Base-by-base conservation (phyloP, 2,113 vertebrate species). In the Patagioenas fasciata region DNA sequence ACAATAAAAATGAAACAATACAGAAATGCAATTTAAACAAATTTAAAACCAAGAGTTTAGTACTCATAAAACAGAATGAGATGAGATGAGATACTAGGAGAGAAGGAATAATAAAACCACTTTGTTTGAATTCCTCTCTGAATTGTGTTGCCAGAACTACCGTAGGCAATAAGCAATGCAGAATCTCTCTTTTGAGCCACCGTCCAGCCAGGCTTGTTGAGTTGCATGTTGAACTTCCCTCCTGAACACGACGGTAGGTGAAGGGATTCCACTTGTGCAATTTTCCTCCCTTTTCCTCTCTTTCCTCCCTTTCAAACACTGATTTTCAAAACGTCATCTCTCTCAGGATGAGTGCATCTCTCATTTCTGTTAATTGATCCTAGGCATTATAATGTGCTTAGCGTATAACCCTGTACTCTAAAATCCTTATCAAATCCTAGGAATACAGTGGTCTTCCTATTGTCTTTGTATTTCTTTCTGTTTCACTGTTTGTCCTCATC, bases 101-200 rank as follows among this genome's bases (percentile, higher is more conserved):
- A 94, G 60, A 72, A 74, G 24, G 20, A 91, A 80, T 47, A 90
- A 84, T 36, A 20, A 83, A 88, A 96, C 34, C 18, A 64, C 40
- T 85, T 57, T 36, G 28, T 85, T 90, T 13, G 1, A 78, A 83
- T 64, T 93, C 72, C 58, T n/a, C 38, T 91, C 42, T 83, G 89
- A 83, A 60, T 25, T 70, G 21, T 44, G 34, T 42, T 77, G 34
- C 56, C 51, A 83, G 34, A 95, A 85, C 32, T 48, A 90, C 42
- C 36, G 64, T 56, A 70, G 72, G 69, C 81, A 93, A 58, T 29
- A 85, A 85, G 47, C 31, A 85, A 26, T 10, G 38, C 38, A 93
- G 40, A 85, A 26, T 19, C 23, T 82, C 29, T 71, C 31, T 38
- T 91, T 38, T 62, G 38, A 85, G 58, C 26, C 62, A 66, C n/a